Evolutionary conservation across 2,888 invertebrate species (phyloP).

Genomic region (Malachius bipustulatus): DNA sequence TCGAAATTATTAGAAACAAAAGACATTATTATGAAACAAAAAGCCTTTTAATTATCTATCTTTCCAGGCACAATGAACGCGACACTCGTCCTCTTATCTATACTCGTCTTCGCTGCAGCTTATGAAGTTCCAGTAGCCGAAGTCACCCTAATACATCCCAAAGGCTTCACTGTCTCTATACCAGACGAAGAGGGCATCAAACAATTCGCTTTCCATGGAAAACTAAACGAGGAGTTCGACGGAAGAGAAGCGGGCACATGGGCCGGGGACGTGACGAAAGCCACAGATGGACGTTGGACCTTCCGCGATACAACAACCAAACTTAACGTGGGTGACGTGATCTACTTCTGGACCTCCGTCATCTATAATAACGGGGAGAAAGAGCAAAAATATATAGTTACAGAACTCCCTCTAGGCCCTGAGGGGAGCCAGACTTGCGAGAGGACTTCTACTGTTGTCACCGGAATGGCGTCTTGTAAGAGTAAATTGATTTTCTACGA

Average conservation of each 20-base stretch:
- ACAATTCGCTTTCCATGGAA: constrained; percentile 64
- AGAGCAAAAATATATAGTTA: constrained; percentile 45
- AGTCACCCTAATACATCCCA: too few relatives aligned
- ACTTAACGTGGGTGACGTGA: constrained; percentile 51
- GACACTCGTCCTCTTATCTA: too few relatives aligned
- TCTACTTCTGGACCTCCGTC: constrained; percentile 68
- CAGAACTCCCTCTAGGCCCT: constrained; percentile 27
- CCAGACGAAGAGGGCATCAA: constrained; percentile 52
- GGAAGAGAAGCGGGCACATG: constrained; percentile 54
- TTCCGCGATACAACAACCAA: constrained; percentile 48
- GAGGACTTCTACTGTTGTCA: constrained; percentile 18
- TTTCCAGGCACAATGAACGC: too few relatives aligned
- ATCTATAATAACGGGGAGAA: constrained; percentile 46
- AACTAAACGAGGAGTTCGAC: constrained; percentile 59
- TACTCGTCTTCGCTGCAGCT: too few relatives aligned
- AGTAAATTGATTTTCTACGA: constrained; percentile 46
- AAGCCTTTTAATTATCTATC: too few relatives aligned
- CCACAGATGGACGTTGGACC: constrained; percentile 52
- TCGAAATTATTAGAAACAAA: too few relatives aligned
- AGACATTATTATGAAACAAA: too few relatives aligned
- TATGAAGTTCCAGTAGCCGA: too few relatives aligned
- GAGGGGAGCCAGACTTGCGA: constrained; percentile 11
- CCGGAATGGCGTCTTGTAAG: constrained; percentile 33
- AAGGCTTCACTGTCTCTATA: too few relatives aligned
- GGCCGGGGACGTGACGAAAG: constrained; percentile 50